These are phyloP conservation scores for Nyctibius bracteatus DNA, from an alignment of 2,113 vertebrate genomes.

Conservation along the genomic window DNA sequence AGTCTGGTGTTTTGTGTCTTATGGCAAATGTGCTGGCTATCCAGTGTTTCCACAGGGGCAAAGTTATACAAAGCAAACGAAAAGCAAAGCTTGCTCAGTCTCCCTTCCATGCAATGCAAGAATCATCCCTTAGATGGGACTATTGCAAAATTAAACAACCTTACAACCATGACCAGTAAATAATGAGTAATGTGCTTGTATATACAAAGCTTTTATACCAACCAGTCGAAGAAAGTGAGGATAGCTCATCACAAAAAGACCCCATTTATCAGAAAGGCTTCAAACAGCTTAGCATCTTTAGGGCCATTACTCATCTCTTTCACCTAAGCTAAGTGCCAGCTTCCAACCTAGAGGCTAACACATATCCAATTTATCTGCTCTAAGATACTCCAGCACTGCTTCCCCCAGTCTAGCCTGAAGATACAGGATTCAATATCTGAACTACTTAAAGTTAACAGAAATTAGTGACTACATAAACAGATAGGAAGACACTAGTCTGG, in stretches of 20 bases:
- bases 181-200: slow-evolving; percentile 28
- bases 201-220: slow-evolving; percentile 34
- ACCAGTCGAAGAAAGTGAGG: slow-evolving; percentile 4
- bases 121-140: slow-evolving; percentile 68
- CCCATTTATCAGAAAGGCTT: slow-evolving; percentile 57
- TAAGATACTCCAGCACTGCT: neutral
- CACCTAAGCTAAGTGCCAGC: slow-evolving; percentile 49
- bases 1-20: neutral
- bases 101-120: slow-evolving; percentile 47
- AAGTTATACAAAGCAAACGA: neutral
- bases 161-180: neutral
- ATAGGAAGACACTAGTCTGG: neutral
- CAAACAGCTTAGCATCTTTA: slow-evolving; percentile 57
- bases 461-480: neutral
- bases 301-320: slow-evolving; percentile 58
- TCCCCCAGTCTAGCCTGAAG: neutral
- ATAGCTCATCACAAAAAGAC: slow-evolving; percentile 44
- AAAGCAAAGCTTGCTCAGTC: neutral
- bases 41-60: neutral
- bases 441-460: neutral
- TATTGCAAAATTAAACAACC: slow-evolving; percentile 62
- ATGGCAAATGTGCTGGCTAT: neutral
- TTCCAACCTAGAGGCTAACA: neutral
- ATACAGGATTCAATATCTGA: neutral
- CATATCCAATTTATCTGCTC: slow-evolving; percentile 2